Evolutionary conservation across 53 echinoderm and acorn worm genomes (phyloP).

Genomic region (Patiria pectinifera): DNA sequence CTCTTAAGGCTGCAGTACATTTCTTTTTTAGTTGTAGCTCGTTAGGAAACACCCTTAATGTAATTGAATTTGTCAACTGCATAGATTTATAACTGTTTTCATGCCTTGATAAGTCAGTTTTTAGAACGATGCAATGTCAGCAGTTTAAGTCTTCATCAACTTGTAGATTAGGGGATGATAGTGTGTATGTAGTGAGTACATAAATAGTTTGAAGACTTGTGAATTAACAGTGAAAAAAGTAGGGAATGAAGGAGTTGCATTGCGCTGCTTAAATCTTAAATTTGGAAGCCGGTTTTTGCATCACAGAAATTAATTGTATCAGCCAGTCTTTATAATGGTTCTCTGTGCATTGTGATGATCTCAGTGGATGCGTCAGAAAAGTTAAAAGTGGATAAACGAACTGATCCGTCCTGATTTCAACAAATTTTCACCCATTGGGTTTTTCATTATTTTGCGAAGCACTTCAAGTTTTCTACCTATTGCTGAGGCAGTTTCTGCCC

Average conservation of each 20-base stretch:
- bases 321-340: background rate
- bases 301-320: background rate
- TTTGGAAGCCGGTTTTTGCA: no score
- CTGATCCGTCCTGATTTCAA: background rate
- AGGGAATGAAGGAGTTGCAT: no score
- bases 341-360: background rate
- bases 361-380: background rate
- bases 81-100: background rate
- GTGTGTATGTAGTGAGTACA: background rate
- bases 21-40: background rate
- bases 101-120: no score
- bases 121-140: no score
- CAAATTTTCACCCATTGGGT: background rate
- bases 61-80: background rate
- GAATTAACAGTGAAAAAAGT: no score
- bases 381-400: background rate
- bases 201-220: no score
- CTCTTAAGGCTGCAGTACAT: conserved; percentile 24
- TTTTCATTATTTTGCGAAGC: background rate
- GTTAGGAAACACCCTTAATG: background rate
- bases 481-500: no score
- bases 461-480: background rate
- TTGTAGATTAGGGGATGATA: no score
- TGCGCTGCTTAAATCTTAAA: no score
- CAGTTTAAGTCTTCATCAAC: no score